Evolutionary conservation across 2,888 invertebrate genomes (phyloP).

Genomic region (Eurytoma californica): DNA sequence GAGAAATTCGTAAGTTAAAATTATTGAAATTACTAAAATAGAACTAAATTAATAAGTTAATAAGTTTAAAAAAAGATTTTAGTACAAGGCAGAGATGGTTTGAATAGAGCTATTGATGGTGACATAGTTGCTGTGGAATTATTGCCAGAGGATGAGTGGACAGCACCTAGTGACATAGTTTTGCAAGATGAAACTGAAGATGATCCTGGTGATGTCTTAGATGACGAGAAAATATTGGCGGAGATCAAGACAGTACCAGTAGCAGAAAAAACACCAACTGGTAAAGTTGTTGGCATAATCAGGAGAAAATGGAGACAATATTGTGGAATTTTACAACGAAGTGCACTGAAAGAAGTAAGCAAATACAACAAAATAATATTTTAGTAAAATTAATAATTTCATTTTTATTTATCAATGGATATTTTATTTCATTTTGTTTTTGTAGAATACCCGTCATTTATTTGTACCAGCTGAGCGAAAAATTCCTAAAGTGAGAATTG

Average conservation of each 20-base stretch:
- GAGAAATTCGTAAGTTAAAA: conserved; percentile 84
- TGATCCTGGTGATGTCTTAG: conserved; percentile 82
- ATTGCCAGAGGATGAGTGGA: conserved; percentile 92
- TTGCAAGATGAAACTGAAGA: conserved; percentile 84
- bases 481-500: conserved; percentile 95
- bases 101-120: conserved; percentile 96
- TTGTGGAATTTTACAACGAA: conserved; percentile 94
- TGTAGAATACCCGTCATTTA: conserved; percentile 81
- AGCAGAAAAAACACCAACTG: conserved; percentile 77
- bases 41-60: background rate
- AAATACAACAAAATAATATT: conserved; percentile 8
- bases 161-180: conserved; percentile 90
- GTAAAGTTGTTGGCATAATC: conserved; percentile 94
- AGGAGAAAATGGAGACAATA: conserved; percentile 98
- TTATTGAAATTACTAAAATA: background rate
- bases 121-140: conserved; percentile 95
- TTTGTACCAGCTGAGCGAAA: conserved; percentile 96
- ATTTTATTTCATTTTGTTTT: conserved; percentile 17
- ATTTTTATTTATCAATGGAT: background rate
- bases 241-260: conserved; percentile 64
- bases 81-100: conserved; percentile 88
- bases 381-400: background rate
- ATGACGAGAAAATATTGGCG: conserved; percentile 77
- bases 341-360: conserved; percentile 80
- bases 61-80: conserved; percentile 70